Evolutionary conservation across 2,888 invertebrate genomes (phyloP), one percentile per base, ranked within the genome.

Genomic region (Agriopis aurantiaria): DNA sequence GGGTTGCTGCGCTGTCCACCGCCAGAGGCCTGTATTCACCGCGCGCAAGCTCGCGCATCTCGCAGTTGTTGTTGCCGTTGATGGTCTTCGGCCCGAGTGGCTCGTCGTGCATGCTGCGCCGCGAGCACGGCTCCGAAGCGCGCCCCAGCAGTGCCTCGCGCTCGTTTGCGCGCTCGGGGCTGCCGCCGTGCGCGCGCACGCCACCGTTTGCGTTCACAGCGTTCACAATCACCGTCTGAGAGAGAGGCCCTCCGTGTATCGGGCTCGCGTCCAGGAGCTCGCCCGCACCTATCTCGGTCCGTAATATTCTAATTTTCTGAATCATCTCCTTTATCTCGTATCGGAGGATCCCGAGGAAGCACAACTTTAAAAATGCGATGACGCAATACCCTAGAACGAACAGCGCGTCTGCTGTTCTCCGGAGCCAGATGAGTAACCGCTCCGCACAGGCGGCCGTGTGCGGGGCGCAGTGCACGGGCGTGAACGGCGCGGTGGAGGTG

Each of bases 261-360:
- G 93, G 93, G 71, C 93, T 93, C 23, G 91, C 86, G 55, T 94
- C 94, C 40, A 92, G 81, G 52, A 95, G 85, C 81, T 95, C 95
- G 3, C 94, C 92, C 53, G 94, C 92, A 58, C 96, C 95, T 76
- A 95, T 88, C 84, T 97, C 97, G 71, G 95, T 96, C 81, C 96
- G 96, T 74, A 98, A 94, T 86, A 98, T 95, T 84, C 97, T 96
- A 87, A 98, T 98, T 94, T 98, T 98, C 89, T 98, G 97, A 85
- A 98, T 97, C 98, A 98, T 98, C 91, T 98, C 98, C 78, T 97
- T 96, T 85, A 98, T 97, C 95, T 98, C 97, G 94, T 97, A 97
- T 72, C 97, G 96, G 80, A 98, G 95, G 81, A 98, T 97, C 73
- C 97, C 97, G 76, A 98, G 96, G 95, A 98, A 98, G 95, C 97